Evolutionary conservation across 2,888 invertebrate species (phyloP).

Genomic region (Lymantria monacha): DNA sequence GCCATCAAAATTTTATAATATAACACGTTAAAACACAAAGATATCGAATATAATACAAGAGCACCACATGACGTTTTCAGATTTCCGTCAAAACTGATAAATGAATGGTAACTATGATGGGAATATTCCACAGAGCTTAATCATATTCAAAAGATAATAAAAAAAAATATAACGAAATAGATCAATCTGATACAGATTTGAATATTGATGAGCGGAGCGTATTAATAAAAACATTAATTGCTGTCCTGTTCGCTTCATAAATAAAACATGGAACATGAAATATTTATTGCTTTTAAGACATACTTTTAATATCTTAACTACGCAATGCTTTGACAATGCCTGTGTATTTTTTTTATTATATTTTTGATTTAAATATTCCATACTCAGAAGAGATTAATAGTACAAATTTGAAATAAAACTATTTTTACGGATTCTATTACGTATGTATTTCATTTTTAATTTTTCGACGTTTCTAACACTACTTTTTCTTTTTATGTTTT

Average conservation of each 20-base stretch:
- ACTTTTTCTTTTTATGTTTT: too few relatives aligned
- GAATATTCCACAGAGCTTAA: slow-evolving; percentile 18
- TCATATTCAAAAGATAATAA: slow-evolving; percentile 31
- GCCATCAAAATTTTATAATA: too few relatives aligned
- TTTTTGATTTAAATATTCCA: neutral
- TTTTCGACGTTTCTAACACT: too few relatives aligned
- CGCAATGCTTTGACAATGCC: slow-evolving; percentile 1
- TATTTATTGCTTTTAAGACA: slow-evolving; percentile 40
- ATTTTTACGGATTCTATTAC: too few relatives aligned
- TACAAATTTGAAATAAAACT: too few relatives aligned
- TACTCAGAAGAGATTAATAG: too few relatives aligned
- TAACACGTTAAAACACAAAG: too few relatives aligned
- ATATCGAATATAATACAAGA: too few relatives aligned
- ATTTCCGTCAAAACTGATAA: too few relatives aligned
- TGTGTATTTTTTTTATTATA: neutral
- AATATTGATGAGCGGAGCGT: slow-evolving; percentile 68
- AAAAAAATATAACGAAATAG: slow-evolving; percentile 50
- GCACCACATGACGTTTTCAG: too few relatives aligned
- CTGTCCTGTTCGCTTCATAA: slow-evolving; percentile 65
- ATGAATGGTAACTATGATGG: too few relatives aligned
- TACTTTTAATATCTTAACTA: slow-evolving; percentile 24
- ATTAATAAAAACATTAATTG: slow-evolving; percentile 76
- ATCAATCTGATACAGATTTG: slow-evolving; percentile 56
- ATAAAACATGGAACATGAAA: slow-evolving; percentile 57
- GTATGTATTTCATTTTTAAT: too few relatives aligned